Percentiles rank a stretch among this genome's conserved stretches.
phyloP scores from a whole-genome alignment of 2,113 vertebrate species.

The Gambusia holbrooki region DNA sequence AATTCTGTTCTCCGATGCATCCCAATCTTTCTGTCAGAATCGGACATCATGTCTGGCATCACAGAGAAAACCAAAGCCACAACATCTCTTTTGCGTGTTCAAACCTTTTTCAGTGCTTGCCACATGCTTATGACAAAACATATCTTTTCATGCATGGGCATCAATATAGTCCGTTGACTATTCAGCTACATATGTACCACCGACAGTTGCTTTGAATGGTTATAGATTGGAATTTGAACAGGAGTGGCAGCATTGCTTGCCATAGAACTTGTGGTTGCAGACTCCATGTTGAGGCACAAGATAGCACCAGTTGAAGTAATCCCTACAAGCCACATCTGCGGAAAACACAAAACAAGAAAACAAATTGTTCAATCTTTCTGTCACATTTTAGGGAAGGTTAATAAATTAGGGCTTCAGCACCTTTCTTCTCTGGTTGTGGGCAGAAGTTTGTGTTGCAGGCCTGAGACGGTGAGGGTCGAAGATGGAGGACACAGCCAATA shows the following conservation, averaged over 20 bases:
- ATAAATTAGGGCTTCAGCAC: constrained; percentile 54
- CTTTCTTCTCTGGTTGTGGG: constrained; percentile 79
- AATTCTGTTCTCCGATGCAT: constrained; percentile 44
- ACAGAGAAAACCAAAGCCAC: constrained; percentile 47
- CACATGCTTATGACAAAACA: constrained; percentile 48
- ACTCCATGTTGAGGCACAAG: constrained; percentile 86
- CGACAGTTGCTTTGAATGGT: constrained; percentile 42
- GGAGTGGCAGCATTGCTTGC: constrained; percentile 87
- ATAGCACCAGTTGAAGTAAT: constrained; percentile 86
- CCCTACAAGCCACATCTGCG: constrained; percentile 68
- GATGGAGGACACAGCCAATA: constrained; percentile 71
- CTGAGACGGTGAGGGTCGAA: constrained; percentile 80
- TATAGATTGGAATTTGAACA: constrained; percentile 85
- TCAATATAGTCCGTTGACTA: constrained; percentile 48
- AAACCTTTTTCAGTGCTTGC: constrained; percentile 58
- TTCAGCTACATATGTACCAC: constrained; percentile 35
- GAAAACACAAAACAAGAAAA: background rate
- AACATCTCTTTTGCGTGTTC: constrained; percentile 39
- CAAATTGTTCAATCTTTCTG: background rate
- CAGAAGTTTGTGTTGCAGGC: constrained; percentile 90
- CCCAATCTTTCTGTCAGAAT: constrained; percentile 55
- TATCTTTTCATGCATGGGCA: constrained; percentile 48
- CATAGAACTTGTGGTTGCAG: constrained; percentile 87
- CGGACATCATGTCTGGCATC: constrained; percentile 67
- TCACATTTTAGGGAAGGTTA: background rate